phyloP scores from a whole-genome alignment of 2,888 invertebrate species.

The Eupithecia inturbata region DNA sequence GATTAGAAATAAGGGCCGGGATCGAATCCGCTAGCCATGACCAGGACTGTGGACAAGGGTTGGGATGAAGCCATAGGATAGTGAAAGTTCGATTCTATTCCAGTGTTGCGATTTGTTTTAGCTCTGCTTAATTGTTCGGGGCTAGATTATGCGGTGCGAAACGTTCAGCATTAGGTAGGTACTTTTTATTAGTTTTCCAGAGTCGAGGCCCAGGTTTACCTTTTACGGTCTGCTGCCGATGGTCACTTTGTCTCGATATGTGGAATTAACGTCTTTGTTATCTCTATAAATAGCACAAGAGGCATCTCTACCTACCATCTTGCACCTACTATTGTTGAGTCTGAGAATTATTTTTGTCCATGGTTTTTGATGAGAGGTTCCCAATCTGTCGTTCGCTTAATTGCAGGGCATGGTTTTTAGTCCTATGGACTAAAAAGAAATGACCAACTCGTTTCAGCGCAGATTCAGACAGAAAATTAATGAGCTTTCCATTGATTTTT shows the following conservation, averaged over 20 bases:
- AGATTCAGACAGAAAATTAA: neutral
- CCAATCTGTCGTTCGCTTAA: neutral
- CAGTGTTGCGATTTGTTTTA: too few species aligned
- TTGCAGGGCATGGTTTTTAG: neutral
- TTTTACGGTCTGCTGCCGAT: slow-evolving; percentile 26
- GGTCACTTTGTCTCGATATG: slow-evolving; percentile 32
- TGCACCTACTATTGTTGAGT: neutral
- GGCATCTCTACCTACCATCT: neutral
- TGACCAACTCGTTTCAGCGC: neutral
- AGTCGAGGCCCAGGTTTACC: neutral
- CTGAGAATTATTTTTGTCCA: neutral
- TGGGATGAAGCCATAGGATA: too few species aligned
- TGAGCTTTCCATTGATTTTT: neutral
- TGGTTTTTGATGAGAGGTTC: slow-evolving; percentile 1
- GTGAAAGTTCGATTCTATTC: too few species aligned
- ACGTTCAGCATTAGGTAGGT: neutral
- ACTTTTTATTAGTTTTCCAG: neutral
- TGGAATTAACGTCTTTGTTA: slow-evolving; percentile 31
- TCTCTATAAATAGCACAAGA: slow-evolving; percentile 8
- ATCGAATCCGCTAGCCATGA: too few species aligned
- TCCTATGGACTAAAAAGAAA: neutral
- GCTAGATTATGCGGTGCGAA: neutral
- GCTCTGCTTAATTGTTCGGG: neutral
- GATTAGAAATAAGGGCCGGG: too few species aligned
- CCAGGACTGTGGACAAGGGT: too few species aligned